Percentiles rank a stretch among this genome's conserved stretches.
Conservation (phyloP, 2,888 invertebrate species). For the Lomographa bimaculata region DNA sequence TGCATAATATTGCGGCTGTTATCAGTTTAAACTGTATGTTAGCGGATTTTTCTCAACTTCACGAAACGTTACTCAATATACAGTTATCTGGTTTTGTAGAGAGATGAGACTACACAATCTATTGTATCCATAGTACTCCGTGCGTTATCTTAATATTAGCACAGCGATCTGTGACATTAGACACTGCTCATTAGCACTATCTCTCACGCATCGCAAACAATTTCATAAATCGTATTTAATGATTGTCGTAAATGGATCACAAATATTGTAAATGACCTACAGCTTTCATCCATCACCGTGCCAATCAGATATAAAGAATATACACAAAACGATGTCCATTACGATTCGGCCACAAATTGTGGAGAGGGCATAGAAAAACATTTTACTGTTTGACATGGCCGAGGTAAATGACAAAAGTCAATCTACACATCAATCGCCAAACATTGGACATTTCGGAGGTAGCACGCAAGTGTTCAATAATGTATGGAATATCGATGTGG, state of each 20-base stretch:
- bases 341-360: constrained; percentile 67
- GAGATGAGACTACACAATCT: constrained; percentile 13
- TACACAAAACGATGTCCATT: constrained; percentile 78
- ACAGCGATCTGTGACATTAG: constrained; percentile 18
- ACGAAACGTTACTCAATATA: constrained; percentile 35
- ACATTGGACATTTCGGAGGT: constrained; percentile 81
- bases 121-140: constrained; percentile 22
- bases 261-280: constrained; percentile 58
- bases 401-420: constrained; percentile 83
- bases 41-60: constrained; percentile 44
- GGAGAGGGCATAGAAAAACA: constrained; percentile 75
- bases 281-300: constrained; percentile 71
- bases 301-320: constrained; percentile 72
- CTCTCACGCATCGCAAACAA: constrained; percentile 30
- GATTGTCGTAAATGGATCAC: constrained; percentile 42
- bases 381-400: constrained; percentile 79
- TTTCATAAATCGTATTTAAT: constrained; percentile 31
- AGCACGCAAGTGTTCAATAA: constrained; percentile 81
- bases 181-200: constrained; percentile 33
- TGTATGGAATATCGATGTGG: constrained; percentile 82
- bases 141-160: constrained; percentile 16
- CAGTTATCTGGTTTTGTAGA: constrained; percentile 31
- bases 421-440: constrained; percentile 84
- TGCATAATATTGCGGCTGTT: constrained; percentile 58
- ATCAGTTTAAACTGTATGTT: constrained; percentile 46